phyloP scores from a whole-genome alignment of 2,888 invertebrate species.

The Scaptodrosophila latifasciaeformis region DNA sequence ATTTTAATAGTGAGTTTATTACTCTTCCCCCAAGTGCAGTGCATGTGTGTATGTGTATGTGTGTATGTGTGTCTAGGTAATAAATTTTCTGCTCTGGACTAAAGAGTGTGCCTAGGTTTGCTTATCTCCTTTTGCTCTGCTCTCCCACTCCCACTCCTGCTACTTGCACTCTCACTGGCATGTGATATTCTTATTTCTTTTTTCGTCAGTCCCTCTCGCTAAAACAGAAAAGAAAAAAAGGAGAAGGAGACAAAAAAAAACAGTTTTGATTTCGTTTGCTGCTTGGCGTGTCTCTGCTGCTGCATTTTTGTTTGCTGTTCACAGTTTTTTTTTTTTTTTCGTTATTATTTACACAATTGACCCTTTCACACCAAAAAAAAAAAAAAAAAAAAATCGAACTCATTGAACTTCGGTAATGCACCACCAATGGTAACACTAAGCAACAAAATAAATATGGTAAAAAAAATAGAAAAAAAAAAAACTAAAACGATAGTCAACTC shows the following conservation, averaged over 20 bases:
- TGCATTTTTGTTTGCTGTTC: constrained; percentile 52
- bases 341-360: constrained; percentile 66
- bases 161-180: constrained; percentile 57
- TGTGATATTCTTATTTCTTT: constrained; percentile 59
- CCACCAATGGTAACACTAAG: constrained; percentile 3
- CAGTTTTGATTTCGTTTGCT: constrained; percentile 43
- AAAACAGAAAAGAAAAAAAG: neutral
- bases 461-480: neutral
- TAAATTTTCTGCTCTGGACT: too few species aligned
- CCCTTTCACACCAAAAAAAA: constrained; percentile 65
- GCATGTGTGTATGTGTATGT: constrained; percentile 12
- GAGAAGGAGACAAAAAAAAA: too few species aligned
- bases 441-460: too few species aligned
- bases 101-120: too few species aligned
- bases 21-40: too few species aligned
- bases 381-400: too few species aligned
- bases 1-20: too few species aligned
- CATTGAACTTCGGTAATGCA: constrained; percentile 62
- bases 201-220: constrained; percentile 13
- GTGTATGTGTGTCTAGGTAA: constrained; percentile 12
- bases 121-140: too few species aligned
- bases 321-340: constrained; percentile 43
- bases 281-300: constrained; percentile 10
- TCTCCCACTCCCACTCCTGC: constrained; percentile 12
- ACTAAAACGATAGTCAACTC: constrained; percentile 25